Evolutionary conservation across 2,113 vertebrate species (phyloP).

Genomic region (Gobius niger): DNA sequence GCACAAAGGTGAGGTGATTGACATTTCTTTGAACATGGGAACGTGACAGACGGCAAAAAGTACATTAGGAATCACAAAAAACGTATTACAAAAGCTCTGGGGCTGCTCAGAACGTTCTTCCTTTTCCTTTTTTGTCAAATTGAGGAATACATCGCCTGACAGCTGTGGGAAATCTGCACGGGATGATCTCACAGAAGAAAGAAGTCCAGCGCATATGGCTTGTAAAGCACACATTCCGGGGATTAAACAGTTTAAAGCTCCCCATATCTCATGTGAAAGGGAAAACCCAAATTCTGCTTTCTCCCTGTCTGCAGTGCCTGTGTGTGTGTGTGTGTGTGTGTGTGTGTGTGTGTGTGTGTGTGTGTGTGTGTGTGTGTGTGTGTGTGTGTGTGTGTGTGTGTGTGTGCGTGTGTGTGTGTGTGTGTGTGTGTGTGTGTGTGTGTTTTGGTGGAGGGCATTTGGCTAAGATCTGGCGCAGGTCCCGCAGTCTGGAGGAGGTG

Average conservation of each 20-base stretch:
- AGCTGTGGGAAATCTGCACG: conserved; percentile 47
- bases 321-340: neutral
- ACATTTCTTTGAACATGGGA: too few relatives aligned
- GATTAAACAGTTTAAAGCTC: conserved; percentile 23
- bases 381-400: conserved; percentile 20
- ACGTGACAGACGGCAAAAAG: too few relatives aligned
- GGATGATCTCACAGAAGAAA: conserved; percentile 36
- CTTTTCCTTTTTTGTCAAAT: conserved; percentile 13
- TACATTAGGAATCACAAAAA: too few relatives aligned
- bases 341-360: conserved; percentile 5
- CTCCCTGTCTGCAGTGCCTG: neutral
- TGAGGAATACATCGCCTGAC: conserved; percentile 31
- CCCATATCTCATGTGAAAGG: conserved; percentile 24
- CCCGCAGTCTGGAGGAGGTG: conserved; percentile 12
- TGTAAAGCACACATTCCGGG: conserved; percentile 34
- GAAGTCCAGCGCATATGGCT: conserved; percentile 35
- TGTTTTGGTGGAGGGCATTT: conserved; percentile 7
- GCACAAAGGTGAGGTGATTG: too few relatives aligned
- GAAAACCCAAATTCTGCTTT: conserved; percentile 17
- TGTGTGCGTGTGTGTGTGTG: conserved; percentile 1
- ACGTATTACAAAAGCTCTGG: neutral
- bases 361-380: conserved; percentile 11
- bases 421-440: conserved; percentile 9
- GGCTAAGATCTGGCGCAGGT: conserved; percentile 27
- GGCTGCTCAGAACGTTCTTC: neutral